phyloP scores from a whole-genome alignment of 2,797 vertebrate genomes.

The Danio tinwini region DNA sequence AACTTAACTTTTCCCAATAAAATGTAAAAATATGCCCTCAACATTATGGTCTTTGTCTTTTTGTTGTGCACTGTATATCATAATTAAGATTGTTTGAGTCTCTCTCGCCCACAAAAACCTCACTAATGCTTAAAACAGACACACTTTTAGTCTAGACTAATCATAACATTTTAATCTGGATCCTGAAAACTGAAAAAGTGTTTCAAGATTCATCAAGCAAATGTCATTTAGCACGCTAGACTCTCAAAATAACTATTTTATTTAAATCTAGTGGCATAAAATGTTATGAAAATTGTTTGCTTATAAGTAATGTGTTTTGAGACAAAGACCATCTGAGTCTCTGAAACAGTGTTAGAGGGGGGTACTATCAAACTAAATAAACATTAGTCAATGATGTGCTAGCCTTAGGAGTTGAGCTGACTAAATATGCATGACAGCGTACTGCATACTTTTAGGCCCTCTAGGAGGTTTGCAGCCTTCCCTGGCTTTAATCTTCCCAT shows the following conservation, averaged over 20 bases:
- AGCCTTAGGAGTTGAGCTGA: slow-evolving; percentile 30
- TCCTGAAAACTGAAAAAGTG: neutral
- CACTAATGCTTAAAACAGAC: slow-evolving; percentile 38
- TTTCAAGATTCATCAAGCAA: neutral
- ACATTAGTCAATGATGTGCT: slow-evolving; percentile 10
- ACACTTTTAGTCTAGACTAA: slow-evolving; percentile 33
- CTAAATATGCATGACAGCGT: slow-evolving; percentile 24
- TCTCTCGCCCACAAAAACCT: slow-evolving; percentile 30
- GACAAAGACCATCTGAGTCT: slow-evolving; percentile 22
- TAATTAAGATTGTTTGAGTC: slow-evolving; percentile 24
- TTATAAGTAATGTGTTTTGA: slow-evolving; percentile 14
- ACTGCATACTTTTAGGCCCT: slow-evolving; percentile 18
- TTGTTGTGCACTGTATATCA: slow-evolving; percentile 36
- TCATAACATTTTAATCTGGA: neutral
- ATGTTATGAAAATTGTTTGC: slow-evolving; percentile 4
- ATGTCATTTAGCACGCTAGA: neutral
- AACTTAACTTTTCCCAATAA: slow-evolving; percentile 54
- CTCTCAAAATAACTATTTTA: neutral
- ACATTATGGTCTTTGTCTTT: slow-evolving; percentile 39
- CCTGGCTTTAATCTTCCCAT: slow-evolving; percentile 78
- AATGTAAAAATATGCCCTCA: slow-evolving; percentile 58
- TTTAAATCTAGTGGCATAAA: neutral
- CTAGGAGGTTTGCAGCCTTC: slow-evolving; percentile 9
- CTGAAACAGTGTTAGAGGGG: neutral
- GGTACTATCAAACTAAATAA: slow-evolving; percentile 26